Base-by-base conservation (phyloP, 2,888 invertebrate species). In the Drosophila differens region DNA sequence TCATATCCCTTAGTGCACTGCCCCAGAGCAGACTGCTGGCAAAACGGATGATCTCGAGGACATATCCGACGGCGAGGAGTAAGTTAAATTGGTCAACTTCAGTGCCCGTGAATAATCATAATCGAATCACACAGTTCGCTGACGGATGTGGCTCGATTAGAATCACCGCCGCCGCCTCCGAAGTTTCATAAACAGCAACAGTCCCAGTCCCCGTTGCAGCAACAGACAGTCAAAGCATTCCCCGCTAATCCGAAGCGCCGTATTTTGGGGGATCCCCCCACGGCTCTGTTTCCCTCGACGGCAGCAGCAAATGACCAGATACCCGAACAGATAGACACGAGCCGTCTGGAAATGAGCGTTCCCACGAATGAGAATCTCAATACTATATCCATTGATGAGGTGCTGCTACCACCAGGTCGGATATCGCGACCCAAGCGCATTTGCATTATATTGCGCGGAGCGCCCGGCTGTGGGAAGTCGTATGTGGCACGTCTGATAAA, bases 381-480 rank as follows among this genome's bases (percentile, higher is more conserved):
- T 77, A 93, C 94, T 35, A 95, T 96, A 44, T 95, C 95, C 93
- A 96, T 98, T 83, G 97, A 98, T 91, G 98, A 98, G 92, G 93
- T 99, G 71, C 93, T 99, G 57, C 95, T 95, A 91, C 93, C 95
- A 30, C 98, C 99, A 3, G 97, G 97, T 12, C 95, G 99, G 57
- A 94, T 95, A 72, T 96, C 95, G 83, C 95, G 99, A 83, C 98
- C 99, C 10, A 92, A 92, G 70, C 93, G 95, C 92, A 96, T 99
- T 84, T 97, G 97, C 37, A 96, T 99, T 69, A 97, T 99, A 85
- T 94, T 99, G 59, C 94, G 99, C 92, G 99, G 99, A 6, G 96
- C 97, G 22, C 98, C 99, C 0, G 99, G 99, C 14, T 97, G 98
- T 93, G 99, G 99, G 44, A 99, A 99, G 94, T 97, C 98, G 10